A percentile compares a stretch with the other conserved stretches of the same genome.
Conservation (phyloP, 2,113 vertebrate genomes). For the Oryzias melastigma region DNA sequence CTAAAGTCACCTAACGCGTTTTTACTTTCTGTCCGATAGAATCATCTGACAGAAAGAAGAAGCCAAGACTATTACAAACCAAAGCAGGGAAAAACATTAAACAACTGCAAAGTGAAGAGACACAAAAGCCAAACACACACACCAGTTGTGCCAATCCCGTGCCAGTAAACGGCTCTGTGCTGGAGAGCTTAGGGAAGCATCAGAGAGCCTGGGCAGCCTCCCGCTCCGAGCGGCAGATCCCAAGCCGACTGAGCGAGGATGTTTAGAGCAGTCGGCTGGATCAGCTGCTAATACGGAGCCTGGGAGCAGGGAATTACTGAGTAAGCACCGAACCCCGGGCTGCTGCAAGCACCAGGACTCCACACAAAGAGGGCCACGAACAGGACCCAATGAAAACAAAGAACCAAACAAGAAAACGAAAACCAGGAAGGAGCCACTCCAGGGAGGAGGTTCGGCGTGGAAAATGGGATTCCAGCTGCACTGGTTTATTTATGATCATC, state of each 20-base stretch:
- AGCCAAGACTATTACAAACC: conserved; percentile 21
- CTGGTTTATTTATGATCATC: no score
- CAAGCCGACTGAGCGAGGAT: conserved; percentile 47
- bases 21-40: conserved; percentile 20
- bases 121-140: conserved; percentile 41
- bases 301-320: conserved; percentile 59
- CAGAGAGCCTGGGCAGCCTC: conserved; percentile 56
- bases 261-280: conserved; percentile 59
- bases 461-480: no score
- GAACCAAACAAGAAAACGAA: not conserved
- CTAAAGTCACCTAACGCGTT: no score
- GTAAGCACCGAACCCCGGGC: conserved; percentile 43
- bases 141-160: conserved; percentile 37
- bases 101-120: conserved; percentile 25
- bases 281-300: conserved; percentile 65
- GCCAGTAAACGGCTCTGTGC: conserved; percentile 60
- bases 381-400: not conserved
- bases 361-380: not conserved
- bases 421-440: no score
- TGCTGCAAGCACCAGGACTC: conserved; percentile 15
- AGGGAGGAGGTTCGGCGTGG: no score
- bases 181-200: conserved; percentile 65
- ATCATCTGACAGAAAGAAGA: conserved; percentile 44
- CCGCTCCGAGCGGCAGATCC: conserved; percentile 56
- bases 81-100: conserved; percentile 32